phyloP scores from a whole-genome alignment of 35 echinoderm and acorn worm genomes.

The Nesometra sesokonis region DNA sequence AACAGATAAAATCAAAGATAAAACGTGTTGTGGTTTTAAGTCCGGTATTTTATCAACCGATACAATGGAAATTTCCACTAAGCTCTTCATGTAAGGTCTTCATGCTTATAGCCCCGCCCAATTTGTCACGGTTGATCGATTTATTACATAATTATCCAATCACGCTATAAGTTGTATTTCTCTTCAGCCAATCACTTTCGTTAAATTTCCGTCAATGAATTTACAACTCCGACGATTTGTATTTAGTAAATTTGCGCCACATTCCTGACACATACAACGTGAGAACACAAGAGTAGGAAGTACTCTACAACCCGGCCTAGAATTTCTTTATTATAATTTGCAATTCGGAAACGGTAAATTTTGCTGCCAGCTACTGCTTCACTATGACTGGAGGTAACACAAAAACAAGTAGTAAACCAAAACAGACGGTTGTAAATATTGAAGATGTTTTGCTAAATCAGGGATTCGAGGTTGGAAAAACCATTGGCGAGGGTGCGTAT shows the following conservation, averaged over 20 bases:
- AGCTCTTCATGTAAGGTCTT: background rate
- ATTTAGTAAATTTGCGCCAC: background rate
- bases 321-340: no score
- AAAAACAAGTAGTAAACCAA: background rate
- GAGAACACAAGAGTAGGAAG: background rate
- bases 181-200: background rate
- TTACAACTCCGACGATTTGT: background rate
- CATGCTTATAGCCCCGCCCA: background rate
- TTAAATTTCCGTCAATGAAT: background rate
- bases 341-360: background rate
- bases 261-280: background rate
- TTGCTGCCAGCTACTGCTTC: background rate
- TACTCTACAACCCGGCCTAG: no score
- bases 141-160: background rate
- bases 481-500: background rate
- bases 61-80: background rate
- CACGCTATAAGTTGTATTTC: background rate
- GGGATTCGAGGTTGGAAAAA: conserved; percentile 52
- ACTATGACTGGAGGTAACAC: background rate
- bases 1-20: no score
- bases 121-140: background rate
- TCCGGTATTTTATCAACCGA: background rate
- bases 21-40: no score
- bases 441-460: conserved; percentile 37
- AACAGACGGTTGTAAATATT: background rate